These are phyloP conservation scores for Schizopygopsis pylzovi DNA, from an alignment of 2,797 vertebrate species.

Conservation along the genomic window DNA sequence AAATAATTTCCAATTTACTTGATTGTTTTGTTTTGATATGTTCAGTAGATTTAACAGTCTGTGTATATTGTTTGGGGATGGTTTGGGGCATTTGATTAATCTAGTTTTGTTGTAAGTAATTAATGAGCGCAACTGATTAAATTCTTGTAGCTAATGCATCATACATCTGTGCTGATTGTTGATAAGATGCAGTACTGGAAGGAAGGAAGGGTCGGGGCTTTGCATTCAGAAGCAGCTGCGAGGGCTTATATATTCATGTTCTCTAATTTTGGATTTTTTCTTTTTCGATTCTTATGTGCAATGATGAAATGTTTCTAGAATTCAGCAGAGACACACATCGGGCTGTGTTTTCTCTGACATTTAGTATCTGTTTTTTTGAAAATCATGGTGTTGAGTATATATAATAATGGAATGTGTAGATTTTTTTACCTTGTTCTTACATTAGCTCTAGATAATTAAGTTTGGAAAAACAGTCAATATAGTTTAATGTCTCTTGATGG, in stretches of 20 bases:
- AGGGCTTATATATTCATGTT: neutral
- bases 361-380: neutral
- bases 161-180: slow-evolving; percentile 24
- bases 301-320: neutral
- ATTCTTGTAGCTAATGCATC: slow-evolving; percentile 18
- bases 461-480: slow-evolving; percentile 7
- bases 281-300: neutral
- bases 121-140: slow-evolving; percentile 35
- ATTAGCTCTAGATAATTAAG: neutral
- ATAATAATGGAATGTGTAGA: neutral
- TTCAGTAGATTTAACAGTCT: slow-evolving; percentile 40
- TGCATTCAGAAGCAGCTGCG: neutral
- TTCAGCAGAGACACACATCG: neutral
- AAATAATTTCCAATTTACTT: slow-evolving; percentile 40
- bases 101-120: slow-evolving; percentile 29
- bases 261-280: neutral
- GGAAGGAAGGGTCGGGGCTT: neutral
- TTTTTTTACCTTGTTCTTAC: neutral
- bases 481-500: neutral
- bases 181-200: neutral
- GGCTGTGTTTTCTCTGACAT: neutral
- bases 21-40: slow-evolving; percentile 32
- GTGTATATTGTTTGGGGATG: slow-evolving; percentile 30
- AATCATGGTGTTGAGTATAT: neutral
- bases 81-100: slow-evolving; percentile 39